phyloP scores from a whole-genome alignment of 1,140 invertebrate species.

The Acyrthosiphon pisum region DNA sequence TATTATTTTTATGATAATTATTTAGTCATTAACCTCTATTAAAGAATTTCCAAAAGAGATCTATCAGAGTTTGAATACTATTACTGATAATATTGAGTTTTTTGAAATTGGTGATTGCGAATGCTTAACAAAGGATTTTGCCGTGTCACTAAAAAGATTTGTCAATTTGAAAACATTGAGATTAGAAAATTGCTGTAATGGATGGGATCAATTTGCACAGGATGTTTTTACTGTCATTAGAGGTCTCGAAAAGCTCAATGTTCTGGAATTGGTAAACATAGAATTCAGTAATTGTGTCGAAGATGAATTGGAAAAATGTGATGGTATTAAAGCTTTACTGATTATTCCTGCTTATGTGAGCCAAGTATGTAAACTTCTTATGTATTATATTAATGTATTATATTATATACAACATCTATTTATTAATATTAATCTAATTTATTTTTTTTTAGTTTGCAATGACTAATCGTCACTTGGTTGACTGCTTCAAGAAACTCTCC shows the following conservation, averaged over 20 bases:
- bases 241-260: constrained; percentile 7
- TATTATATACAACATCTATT: not conserved
- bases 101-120: constrained; percentile 82
- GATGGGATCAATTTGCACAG: constrained; percentile 65
- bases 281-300: constrained; percentile 81
- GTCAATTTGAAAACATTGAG: constrained; percentile 72
- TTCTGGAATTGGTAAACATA: constrained; percentile 79
- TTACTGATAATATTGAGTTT: constrained; percentile 70
- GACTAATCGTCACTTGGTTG: constrained; percentile 79
- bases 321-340: constrained; percentile 75
- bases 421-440: constrained; percentile 1
- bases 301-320: constrained; percentile 73
- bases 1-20: not conserved
- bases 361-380: constrained; percentile 60
- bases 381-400: not conserved
- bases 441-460: constrained; percentile 73
- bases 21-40: constrained; percentile 43
- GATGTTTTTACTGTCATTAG: constrained; percentile 31
- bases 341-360: constrained; percentile 84
- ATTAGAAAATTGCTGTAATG: constrained; percentile 71
- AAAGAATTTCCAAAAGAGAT: constrained; percentile 31
- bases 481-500: constrained; percentile 75
- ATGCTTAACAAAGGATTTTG: constrained; percentile 70
- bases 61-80: not conserved
- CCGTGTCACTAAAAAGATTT: constrained; percentile 69